phyloP scores from a whole-genome alignment of 1,140 invertebrate genomes.

The Acromyrmex charruanus region DNA sequence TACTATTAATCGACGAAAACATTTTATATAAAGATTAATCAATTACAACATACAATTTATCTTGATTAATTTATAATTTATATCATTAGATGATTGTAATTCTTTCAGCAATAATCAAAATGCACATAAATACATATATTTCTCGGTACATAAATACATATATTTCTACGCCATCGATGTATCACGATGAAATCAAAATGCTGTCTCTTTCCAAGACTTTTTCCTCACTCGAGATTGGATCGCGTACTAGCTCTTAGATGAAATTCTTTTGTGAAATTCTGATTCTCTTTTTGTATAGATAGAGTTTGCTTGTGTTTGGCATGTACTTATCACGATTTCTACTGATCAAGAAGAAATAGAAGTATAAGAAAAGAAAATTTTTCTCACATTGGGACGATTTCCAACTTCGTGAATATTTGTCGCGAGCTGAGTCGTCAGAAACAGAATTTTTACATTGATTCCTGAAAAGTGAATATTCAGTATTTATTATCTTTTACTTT shows the following conservation, averaged over 20 bases:
- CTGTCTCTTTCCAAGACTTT: not conserved
- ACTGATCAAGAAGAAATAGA: constrained; percentile 49
- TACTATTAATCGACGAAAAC: not conserved
- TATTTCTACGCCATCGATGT: not conserved
- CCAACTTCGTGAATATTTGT: constrained; percentile 63
- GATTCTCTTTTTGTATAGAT: constrained; percentile 21
- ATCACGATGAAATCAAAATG: constrained; percentile 37
- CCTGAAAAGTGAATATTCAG: constrained; percentile 17
- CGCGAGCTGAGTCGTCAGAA: constrained; percentile 56
- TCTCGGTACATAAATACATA: not conserved
- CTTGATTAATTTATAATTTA: not conserved
- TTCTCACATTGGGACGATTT: constrained; percentile 54
- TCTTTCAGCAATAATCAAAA: not conserved
- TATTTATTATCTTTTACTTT: constrained; percentile 33
- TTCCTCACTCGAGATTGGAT: constrained; percentile 33
- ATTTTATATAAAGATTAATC: not conserved
- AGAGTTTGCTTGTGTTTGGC: constrained; percentile 46
- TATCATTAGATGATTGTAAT: not conserved
- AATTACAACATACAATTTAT: not conserved
- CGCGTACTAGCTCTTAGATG: constrained; percentile 36
- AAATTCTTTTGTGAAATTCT: constrained; percentile 50
- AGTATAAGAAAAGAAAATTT: constrained; percentile 29
- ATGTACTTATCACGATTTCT: constrained; percentile 41
- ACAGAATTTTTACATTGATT: constrained; percentile 5
- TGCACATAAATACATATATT: not conserved